phyloP scores from a whole-genome alignment of 2,797 vertebrate genomes.

The Cirrhinus mrigala region DNA sequence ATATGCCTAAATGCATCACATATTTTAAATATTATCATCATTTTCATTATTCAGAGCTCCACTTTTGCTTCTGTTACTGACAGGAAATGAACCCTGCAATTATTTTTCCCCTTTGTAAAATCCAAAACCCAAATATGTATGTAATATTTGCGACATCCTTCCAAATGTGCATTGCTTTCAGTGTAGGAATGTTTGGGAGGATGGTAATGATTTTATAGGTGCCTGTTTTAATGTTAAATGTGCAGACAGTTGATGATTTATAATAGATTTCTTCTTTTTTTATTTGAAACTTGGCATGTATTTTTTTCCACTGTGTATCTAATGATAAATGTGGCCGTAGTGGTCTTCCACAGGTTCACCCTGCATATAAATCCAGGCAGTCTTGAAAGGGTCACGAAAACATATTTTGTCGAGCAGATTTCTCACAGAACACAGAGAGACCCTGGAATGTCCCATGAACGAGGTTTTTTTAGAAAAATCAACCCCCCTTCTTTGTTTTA shows the following conservation, averaged over 20 bases:
- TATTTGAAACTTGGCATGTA: background rate
- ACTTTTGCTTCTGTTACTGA: background rate
- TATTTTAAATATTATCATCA: background rate
- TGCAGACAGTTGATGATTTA: background rate
- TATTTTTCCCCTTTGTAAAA: background rate
- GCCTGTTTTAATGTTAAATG: background rate
- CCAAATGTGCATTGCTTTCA: background rate
- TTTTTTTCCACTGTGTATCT: background rate
- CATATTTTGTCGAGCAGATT: conserved; percentile 42
- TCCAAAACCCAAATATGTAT: background rate
- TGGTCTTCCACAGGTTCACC: conserved; percentile 24
- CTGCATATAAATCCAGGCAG: conserved; percentile 35
- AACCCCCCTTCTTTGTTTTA: conserved; percentile 81
- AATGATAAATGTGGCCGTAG: conserved; percentile 18
- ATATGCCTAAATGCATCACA: background rate
- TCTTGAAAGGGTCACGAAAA: conserved; percentile 28
- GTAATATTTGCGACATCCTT: background rate
- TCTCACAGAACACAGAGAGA: conserved; percentile 57
- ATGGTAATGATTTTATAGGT: conserved; percentile 6
- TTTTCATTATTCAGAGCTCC: background rate
- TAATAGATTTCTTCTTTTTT: background rate
- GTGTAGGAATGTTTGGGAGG: background rate
- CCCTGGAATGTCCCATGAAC: conserved; percentile 72
- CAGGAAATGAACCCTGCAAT: background rate
- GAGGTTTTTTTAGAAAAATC: conserved; percentile 76